These are phyloP conservation scores for Oreochromis mossambicus DNA, from an alignment of 2,797 vertebrate genomes.

Conservation along the genomic window DNA sequence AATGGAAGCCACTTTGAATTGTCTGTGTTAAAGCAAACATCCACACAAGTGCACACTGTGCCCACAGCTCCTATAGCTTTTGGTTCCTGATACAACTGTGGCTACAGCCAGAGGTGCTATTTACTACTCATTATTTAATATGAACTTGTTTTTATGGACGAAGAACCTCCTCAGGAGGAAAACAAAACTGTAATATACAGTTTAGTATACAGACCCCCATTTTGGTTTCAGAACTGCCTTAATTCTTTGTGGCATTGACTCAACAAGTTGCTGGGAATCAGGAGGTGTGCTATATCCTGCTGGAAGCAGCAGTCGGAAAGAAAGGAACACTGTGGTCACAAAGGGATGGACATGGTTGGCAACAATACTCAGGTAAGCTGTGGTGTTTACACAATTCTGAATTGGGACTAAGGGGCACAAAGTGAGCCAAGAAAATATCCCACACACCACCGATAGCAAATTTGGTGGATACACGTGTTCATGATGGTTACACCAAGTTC, in stretches of 20 bases:
- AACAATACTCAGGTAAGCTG: not conserved
- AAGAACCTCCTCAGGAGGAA: not conserved
- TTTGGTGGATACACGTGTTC: not conserved
- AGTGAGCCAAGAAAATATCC: not conserved
- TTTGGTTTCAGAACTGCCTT: not conserved
- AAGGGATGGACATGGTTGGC: not conserved
- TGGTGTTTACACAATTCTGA: not conserved
- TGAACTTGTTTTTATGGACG: not conserved
- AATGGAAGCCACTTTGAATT: not conserved
- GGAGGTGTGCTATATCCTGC: not conserved
- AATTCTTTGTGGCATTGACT: not conserved
- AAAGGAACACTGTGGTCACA: not conserved
- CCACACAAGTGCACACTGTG: not conserved
- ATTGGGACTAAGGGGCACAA: not conserved
- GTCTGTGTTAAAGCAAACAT: slow-evolving; percentile 3
- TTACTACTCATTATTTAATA: not conserved
- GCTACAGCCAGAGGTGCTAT: not conserved
- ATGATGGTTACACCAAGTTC: not conserved
- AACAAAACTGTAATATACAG: not conserved
- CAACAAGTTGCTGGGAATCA: not conserved
- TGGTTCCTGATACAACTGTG: not conserved
- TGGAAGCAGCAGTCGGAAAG: not conserved
- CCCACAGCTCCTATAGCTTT: not conserved
- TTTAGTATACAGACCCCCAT: not conserved
- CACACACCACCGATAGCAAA: not conserved